Base-by-base conservation (phyloP, 2,888 invertebrate species). In the Dromius quadrimaculatus region DNA sequence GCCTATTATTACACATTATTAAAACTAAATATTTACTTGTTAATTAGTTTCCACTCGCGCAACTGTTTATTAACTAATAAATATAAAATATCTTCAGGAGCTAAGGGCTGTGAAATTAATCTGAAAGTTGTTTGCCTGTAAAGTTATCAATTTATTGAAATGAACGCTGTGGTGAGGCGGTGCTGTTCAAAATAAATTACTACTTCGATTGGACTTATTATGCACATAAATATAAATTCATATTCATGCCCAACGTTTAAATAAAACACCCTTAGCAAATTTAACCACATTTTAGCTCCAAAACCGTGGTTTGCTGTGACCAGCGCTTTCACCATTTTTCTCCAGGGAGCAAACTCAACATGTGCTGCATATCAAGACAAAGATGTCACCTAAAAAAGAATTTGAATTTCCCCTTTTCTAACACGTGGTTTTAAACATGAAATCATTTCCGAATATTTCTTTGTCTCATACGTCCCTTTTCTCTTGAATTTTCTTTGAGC, bases 291-390 rank as follows among this genome's bases (percentile, higher is more conserved):
- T 47, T 47, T 47, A 47, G 20, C 47, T 47, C 22, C 47, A 47
- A 47, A 47, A 47, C 20, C 47, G 20, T 22, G 23, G 47, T 47
- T 47, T 9, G 22, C 47, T 22, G 8, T 22, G 17, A 47, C 47
- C 23, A 11, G 47, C 20, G 47, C 8, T n/a, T 19, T 9, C 47
- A 15, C 47, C 47, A 47, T 47, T 47, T 47, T 47, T 11, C 47
- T 47, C 47, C 5, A n/a, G 47, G 47, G 47, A 20, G 20, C 15
- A 8, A 11, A 19, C 22, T 20, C 47, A 47, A 47, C 47, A 47
- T 47, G 47, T 47, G 47, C 47, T 47, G 47, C 47, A 47, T 47
- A 47, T 47, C 47, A 47, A 47, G 47, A 47, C 22, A 19, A 47
- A 47, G 47, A 47, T n/a, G 47, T 47, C 47, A 47, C 47, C 6